Percentiles rank a stretch among this genome's conserved stretches.
Conservation (phyloP, 2,888 invertebrate species). For the Aphidius colemani region DNA sequence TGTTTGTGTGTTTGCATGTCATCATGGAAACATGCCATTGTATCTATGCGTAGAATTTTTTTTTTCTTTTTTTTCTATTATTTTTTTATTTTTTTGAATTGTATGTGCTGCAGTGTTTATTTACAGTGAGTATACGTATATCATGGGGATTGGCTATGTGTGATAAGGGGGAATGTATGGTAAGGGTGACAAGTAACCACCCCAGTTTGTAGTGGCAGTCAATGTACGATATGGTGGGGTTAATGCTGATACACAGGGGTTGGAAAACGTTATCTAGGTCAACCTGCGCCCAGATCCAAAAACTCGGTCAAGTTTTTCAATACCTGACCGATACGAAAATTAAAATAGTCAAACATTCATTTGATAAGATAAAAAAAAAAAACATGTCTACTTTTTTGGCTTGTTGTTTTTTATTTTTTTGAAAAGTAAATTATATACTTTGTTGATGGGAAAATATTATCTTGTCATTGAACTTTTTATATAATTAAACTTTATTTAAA, state of each 20-base stretch:
- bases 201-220: background rate
- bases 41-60: too few species aligned
- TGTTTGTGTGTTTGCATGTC: too few species aligned
- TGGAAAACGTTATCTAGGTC: conserved; percentile 50
- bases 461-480: too few species aligned
- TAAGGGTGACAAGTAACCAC: conserved; percentile 11
- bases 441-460: too few species aligned
- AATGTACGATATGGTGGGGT: conserved; percentile 16
- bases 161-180: conserved; percentile 28
- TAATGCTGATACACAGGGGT: conserved; percentile 33
- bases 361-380: too few species aligned
- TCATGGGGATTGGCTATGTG: conserved; percentile 33
- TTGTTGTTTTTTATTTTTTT: too few species aligned
- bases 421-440: background rate
- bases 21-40: too few species aligned
- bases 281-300: conserved; percentile 51
- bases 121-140: conserved; percentile 22
- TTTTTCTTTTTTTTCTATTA: background rate
- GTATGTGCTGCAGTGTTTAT: conserved; percentile 6
- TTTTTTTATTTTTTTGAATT: background rate
- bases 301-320: conserved; percentile 58
- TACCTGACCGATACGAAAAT: conserved; percentile 23
- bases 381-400: too few species aligned
- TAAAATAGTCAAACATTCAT: background rate
- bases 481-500: too few species aligned